Evolutionary conservation across 2,797 vertebrate species (phyloP), one percentile per base, ranked within the genome.

Genomic region (Eulemur rubriventer): DNA sequence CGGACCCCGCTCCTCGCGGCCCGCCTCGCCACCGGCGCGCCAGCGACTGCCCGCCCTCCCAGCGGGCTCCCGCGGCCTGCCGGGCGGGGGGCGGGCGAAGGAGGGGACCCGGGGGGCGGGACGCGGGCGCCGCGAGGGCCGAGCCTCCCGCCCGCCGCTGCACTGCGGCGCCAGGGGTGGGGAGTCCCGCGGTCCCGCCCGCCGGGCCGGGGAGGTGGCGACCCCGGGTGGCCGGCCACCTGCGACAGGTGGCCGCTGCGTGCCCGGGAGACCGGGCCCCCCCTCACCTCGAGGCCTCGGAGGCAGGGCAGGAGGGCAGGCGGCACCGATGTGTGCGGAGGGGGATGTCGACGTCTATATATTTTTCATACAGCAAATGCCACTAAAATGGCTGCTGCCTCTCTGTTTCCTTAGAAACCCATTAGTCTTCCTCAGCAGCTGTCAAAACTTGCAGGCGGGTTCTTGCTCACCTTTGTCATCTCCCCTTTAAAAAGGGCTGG

Each of bases 371-470:
- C 76, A 63, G 91, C 61, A 96, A 82, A 86, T 96, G 96, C 94
- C 88, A 88, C 94, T 96, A 98, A 98, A 98, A 98, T 98, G 95
- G 96, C 94, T 96, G 81, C 97, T 97, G 94, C 86, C 95, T 30
- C 94, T 95, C 79, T 0, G 96, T 97, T 97, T 97, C 98, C 94
- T 97, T 97, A 98, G 97, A 98, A 98, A 98, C 86, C 94, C 84
- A 70, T 95, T 88, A 76, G 96, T 97, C 94, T 97, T 84, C 95
- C 91, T 96, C 41, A 50, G 78, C 91, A 55, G 87, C 93, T 96
- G 95, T 97, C 95, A 83, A 97, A 97, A 86, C 97, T 97, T 96
- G 80, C 90, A 0, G 84, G 95, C 24, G 41, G 55, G 69, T 94
- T 80, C 95, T 20, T 24, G 67, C 84, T 95, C 97, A 96, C 97